Conservation (phyloP, 2,888 invertebrate genomes). For the Taphrorychus bicolor region DNA sequence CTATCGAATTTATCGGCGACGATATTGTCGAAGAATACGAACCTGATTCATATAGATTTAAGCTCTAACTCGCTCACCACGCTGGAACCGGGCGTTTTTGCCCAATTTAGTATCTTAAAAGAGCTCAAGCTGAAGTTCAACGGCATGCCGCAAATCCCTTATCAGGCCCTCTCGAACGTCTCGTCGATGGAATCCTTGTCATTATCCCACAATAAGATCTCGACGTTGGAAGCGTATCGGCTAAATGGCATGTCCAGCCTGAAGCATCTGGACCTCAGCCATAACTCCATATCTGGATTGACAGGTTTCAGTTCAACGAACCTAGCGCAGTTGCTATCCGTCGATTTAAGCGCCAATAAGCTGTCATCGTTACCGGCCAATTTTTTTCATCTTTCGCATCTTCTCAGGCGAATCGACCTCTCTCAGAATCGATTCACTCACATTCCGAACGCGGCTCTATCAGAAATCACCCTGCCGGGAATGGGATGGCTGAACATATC, state of each 20-base stretch:
- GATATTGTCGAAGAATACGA: slow-evolving; percentile 79
- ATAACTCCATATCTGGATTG: slow-evolving; percentile 76
- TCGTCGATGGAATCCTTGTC: slow-evolving; percentile 77
- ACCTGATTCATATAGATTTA: slow-evolving; percentile 75
- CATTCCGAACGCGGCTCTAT: slow-evolving; percentile 78
- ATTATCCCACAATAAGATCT: slow-evolving; percentile 72
- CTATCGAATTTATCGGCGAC: slow-evolving; percentile 73
- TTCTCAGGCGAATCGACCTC: slow-evolving; percentile 77
- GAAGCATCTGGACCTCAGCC: slow-evolving; percentile 74
- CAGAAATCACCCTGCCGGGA: slow-evolving; percentile 75
- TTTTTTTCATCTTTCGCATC: slow-evolving; percentile 77
- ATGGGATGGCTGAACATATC: slow-evolving; percentile 82
- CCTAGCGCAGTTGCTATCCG: slow-evolving; percentile 73
- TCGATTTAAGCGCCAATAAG: slow-evolving; percentile 79
- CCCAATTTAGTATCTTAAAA: slow-evolving; percentile 75
- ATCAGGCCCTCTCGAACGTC: slow-evolving; percentile 77
- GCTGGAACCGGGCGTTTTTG: slow-evolving; percentile 76
- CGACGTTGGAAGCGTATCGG: slow-evolving; percentile 77
- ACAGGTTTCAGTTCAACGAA: slow-evolving; percentile 80
- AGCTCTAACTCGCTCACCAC: slow-evolving; percentile 73
- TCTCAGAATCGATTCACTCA: slow-evolving; percentile 81
- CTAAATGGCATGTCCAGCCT: slow-evolving; percentile 78
- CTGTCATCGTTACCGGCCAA: slow-evolving; percentile 80
- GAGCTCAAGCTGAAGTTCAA: slow-evolving; percentile 80
- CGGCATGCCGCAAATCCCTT: slow-evolving; percentile 77